Conservation (phyloP, 2,797 vertebrate species). For the Scleropages formosus region DNA sequence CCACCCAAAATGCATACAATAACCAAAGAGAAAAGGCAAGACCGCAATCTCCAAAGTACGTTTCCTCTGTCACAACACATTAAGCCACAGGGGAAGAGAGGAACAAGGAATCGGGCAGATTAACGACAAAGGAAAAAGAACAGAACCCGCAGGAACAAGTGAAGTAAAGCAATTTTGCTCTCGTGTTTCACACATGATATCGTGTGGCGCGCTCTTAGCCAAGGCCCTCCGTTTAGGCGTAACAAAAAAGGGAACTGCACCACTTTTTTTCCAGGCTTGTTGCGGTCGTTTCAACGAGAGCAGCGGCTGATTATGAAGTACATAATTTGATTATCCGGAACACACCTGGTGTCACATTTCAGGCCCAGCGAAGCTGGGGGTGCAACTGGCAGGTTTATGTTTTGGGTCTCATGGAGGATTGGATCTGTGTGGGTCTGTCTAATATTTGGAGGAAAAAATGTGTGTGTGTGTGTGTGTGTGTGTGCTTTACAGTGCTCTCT, state of each 20-base stretch:
- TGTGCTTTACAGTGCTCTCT: too few species aligned
- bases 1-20: neutral
- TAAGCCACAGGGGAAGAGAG: neutral
- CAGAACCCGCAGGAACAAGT: neutral
- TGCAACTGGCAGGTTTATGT: conserved; percentile 30
- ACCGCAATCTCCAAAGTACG: conserved; percentile 27
- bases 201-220: neutral
- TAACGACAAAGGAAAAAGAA: conserved; percentile 20
- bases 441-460: too few species aligned
- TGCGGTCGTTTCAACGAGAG: neutral
- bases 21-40: conserved; percentile 1
- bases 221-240: neutral
- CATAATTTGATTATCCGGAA: conserved; percentile 48
- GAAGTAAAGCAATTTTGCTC: neutral
- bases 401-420: neutral
- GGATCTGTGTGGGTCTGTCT: too few species aligned
- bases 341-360: conserved; percentile 72
- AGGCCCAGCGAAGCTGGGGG: conserved; percentile 61
- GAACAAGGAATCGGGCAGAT: conserved; percentile 23
- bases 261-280: neutral
- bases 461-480: too few species aligned
- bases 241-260: conserved; percentile 13
- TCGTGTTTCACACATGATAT: conserved; percentile 16
- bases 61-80: conserved; percentile 25
- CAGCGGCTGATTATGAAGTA: conserved; percentile 16